Evolutionary conservation across 1,140 invertebrate species (phyloP), one percentile per base, ranked within the genome.

Genomic region (Heliothis virescens): DNA sequence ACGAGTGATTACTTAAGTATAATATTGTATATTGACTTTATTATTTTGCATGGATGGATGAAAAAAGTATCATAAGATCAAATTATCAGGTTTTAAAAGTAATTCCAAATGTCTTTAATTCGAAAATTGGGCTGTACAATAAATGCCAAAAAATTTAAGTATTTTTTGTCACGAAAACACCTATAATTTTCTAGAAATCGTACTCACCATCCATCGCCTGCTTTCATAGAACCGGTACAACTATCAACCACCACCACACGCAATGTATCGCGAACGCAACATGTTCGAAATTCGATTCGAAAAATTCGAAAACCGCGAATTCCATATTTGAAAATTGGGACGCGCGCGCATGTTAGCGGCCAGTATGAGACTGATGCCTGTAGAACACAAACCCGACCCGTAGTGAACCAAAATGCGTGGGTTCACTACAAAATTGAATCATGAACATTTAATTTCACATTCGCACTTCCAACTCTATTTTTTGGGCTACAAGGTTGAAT

Each of bases 321-420:
- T 69, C 73, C 78, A 79, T 83, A 75, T 86, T 88, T 85, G 75
- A 78, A 85, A 85, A 73, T 84, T 80, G 67, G 81, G 80, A 89
- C 92, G 90, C 88, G 92, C 88, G 89, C 84, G 84, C 87, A 52
- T 80, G 63, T 9, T 82, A 84, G 62, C 85, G 67, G 85, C 72
- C 88, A 83, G 78, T 81, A 82, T 75, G 76, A 63, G 81, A 92
- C 89, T 90, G 89, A 86, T 86, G 86, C 79, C 85, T 82, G 86
- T 78, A 72, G 81, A 86, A 90, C 86, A 90, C 75, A 82, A 87
- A 82, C 89, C 85, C 83, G 18, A 53, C 67, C 67, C 67, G 86
- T 86, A 84, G 73, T 85, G 89, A 91, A 91, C 86, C 83, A 88
- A 91, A 91, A 87, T 83, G 92, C 90, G 92, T 94, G 92, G 92